Evolutionary conservation across 2,888 invertebrate genomes (phyloP), one percentile per base, ranked within the genome.

Genomic region (Abscondita cerata): DNA sequence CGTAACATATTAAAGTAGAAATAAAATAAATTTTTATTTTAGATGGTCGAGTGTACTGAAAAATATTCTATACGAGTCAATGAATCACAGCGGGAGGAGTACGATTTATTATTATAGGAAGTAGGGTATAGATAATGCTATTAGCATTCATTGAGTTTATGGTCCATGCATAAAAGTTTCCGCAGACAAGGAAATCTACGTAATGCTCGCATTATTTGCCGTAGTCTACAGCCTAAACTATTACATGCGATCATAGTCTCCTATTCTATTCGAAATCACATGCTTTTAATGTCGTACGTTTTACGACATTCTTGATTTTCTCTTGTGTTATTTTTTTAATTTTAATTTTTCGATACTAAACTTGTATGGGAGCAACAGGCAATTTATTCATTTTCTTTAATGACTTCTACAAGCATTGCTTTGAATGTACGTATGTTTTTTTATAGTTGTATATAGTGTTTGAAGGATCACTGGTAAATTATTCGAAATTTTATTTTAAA

Each of bases 141-240:
- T 84, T 84, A 84, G 83, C 83, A 84, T 84, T 84, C 84, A 83
- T 83, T 84, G 82, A 82, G 81, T 84, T 84, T 84, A 84, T 84
- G 84, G 83, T 76, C 83, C 84, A 81, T 84, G 83, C 83, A 84
- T 81, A 81, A 81, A 81, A 80, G 81, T 80, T 80, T 81, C 81
- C 81, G 80, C 73, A 77, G 74, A 68, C 75, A 73, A 77, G 76
- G 76, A 79, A 79, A 78, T 72, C 73, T 68, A 70, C 73, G 73
- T 75, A 73, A 75, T 75, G 73, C 71, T 46, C 38, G 53, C 62
- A 62, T 65, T 65, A 64, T 60, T 56, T 57, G 60, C 44, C 55
- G 59, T 52, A 55, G 52, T 58, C 52, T 54, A 44, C 25, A 51
- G 55, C 59, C 59, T 63, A 59, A 50, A 52, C 63, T 50, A 63